Base-by-base conservation (phyloP, 2,888 invertebrate genomes). In the Drosophila falleni region DNA sequence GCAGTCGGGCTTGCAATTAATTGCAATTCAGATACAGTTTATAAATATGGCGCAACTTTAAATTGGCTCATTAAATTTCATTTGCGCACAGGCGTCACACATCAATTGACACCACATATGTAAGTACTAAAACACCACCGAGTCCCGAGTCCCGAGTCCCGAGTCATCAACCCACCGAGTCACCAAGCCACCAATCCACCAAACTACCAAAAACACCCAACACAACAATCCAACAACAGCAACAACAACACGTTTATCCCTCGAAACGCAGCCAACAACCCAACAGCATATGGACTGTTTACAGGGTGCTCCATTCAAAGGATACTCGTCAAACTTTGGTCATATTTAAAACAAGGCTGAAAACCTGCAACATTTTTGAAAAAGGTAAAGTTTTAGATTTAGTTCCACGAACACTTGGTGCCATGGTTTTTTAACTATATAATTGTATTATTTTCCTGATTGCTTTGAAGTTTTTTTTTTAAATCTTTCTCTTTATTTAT, bases 31-130 rank as follows among this genome's bases (percentile, higher is more conserved):
- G 76, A 80, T 81, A 81, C 73, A 80, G 82, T 85, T 85, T 83
- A 85, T 82, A 83, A 83, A 83, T 80, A 85, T 79, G 78, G 72
- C 65, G 65, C 79, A 83, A 74, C 86, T 81, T 84, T 81, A 86
- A 85, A 84, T 81, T 84, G 84, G 86, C 84, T 83, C 84, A 84
- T 84, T 86, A 81, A 84, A 84, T 86, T 84, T 83, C 86, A 84
- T 84, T 85, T 82, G 84, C 71, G 65, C 74, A 50, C 80, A 68
- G 75, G 80, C 81, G 78, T 81, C 80, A 80, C 83, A 78, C 86
- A 85, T 83, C 81, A 84, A 83, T 81, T 86, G 84, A 75, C 86
- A 81, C 75, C 80, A 74, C 70, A 78, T 76, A 65, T 65, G 72
- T 56, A 46, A 51, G 51, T 44, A 64, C 60, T 53, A 50, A 62